Conservation (phyloP, 2,113 vertebrate species). For the Oreochromis spilurus region DNA sequence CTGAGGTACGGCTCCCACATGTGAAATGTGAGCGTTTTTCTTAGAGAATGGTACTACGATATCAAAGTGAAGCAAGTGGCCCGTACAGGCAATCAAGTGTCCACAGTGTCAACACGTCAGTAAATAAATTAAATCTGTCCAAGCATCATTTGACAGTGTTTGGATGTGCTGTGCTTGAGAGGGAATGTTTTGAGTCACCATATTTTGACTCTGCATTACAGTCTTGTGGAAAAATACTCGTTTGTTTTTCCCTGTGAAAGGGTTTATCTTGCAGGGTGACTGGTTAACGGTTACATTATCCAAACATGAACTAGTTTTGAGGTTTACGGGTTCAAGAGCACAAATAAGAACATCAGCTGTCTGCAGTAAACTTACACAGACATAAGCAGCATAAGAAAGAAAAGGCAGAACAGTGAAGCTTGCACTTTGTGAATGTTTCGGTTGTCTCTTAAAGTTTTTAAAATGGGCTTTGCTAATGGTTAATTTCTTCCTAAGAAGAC, state of each 20-base stretch:
- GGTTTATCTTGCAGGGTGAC: neutral
- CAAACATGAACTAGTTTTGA: neutral
- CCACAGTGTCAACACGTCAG: neutral
- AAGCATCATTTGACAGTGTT: neutral
- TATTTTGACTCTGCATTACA: neutral
- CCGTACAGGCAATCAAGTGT: neutral
- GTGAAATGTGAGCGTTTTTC: neutral
- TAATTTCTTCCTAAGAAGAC: neutral
- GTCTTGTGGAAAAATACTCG: neutral
- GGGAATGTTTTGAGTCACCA: neutral
- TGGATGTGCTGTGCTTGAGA: neutral
- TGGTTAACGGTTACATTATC: neutral
- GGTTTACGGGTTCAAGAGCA: neutral
- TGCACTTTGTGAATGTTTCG: neutral
- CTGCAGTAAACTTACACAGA: neutral
- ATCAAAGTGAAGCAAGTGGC: neutral
- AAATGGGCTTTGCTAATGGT: neutral
- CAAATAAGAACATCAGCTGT: neutral
- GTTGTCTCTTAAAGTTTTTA: neutral
- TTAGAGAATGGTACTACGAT: neutral
- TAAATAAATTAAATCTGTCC: neutral
- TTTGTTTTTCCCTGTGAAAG: neutral
- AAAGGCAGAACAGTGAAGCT: neutral
- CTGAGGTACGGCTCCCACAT: conserved; percentile 75
- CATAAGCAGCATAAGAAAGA: neutral